Evolutionary conservation across 2,888 invertebrate species (phyloP), one percentile per base, ranked within the genome.

Genomic region (Drosophila pseudotakahashii): DNA sequence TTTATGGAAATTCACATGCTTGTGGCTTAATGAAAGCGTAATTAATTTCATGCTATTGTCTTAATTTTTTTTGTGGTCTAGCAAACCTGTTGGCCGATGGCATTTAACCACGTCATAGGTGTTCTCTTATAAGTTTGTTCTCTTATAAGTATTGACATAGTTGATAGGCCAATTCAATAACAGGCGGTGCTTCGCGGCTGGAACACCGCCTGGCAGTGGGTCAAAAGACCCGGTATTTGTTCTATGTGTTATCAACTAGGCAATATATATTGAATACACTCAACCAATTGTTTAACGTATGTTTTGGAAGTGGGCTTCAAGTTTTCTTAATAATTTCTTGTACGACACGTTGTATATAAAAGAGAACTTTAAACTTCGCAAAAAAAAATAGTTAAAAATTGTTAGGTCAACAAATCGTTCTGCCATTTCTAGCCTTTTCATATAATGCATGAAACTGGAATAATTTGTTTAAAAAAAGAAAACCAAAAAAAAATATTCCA

Each of bases 131-230:
- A 19, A 41, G 30, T 30, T 26, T 3, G 9, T 19, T 67, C 50
- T 50, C 44, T 37, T 16, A 3, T 26, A 19, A 41, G 30, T 30
- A 13, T 23, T 19, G 30, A 23, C 30, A 23, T 11, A 30, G 32
- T 39, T 34, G 48, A 48, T 48, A 32, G 34, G 16, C 10, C 11
- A 16, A 7, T 14, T 37, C 14, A 47, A 16, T 26, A 36, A 42
- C 68, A 62, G 71, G 70, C 70, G 70, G 70, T 70, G 70, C 36
- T 70, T 23, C 39, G 37, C 9, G 5, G 39, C 32, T 44, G 60
- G 39, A 74, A 32, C 50, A 50, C 53, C 62, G 60, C 55, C 62
- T 75, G 57, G 41, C 41, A 55, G 48, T 72, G 50, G 72, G 75
- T 64, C 64, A 77, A 36, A 32, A 44, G 9, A 42, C 26, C 19